phyloP scores from a whole-genome alignment of 1,140 invertebrate species.

The Diorhabda elongata region DNA sequence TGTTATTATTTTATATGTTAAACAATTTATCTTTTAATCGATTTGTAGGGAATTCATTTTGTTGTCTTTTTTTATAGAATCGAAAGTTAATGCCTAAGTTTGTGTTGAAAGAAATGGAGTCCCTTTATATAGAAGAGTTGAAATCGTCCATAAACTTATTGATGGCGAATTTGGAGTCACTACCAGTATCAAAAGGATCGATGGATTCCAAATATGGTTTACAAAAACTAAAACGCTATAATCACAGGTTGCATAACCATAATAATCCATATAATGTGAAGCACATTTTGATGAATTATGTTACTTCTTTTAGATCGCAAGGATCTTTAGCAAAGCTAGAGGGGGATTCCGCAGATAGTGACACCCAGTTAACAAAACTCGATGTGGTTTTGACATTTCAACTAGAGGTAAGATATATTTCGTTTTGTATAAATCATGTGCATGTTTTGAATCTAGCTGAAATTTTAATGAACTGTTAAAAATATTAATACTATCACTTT shows the following conservation, averaged over 20 bases:
- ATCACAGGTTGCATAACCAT: slow-evolving; percentile 74
- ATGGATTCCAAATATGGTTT: slow-evolving; percentile 97
- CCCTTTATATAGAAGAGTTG: slow-evolving; percentile 96
- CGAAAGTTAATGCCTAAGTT: slow-evolving; percentile 98
- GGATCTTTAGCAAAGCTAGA: slow-evolving; percentile 90
- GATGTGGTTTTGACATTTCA: slow-evolving; percentile 96
- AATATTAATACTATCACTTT: no score
- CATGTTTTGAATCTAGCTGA: no score
- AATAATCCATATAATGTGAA: slow-evolving; percentile 49
- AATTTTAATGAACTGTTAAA: no score
- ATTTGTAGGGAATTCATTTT: no score
- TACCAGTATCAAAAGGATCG: slow-evolving; percentile 96
- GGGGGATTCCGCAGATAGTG: slow-evolving; percentile 84
- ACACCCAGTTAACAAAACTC: slow-evolving; percentile 89
- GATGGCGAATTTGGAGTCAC: slow-evolving; percentile 97
- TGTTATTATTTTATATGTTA: no score
- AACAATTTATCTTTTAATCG: no score
- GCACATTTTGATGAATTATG: slow-evolving; percentile 49
- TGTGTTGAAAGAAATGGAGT: slow-evolving; percentile 99
- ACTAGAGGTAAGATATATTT: slow-evolving; percentile 72
- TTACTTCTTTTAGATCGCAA: slow-evolving; percentile 71
- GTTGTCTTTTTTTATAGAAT: slow-evolving; percentile 61
- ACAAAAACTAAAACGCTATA: slow-evolving; percentile 90
- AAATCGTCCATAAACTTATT: slow-evolving; percentile 96
- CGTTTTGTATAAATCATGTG: no score